A percentile compares a stretch with the other conserved stretches of the same genome.
These are phyloP conservation scores for Anguilla rostrata DNA, from an alignment of 2,113 vertebrate genomes.

Conservation along the genomic window DNA sequence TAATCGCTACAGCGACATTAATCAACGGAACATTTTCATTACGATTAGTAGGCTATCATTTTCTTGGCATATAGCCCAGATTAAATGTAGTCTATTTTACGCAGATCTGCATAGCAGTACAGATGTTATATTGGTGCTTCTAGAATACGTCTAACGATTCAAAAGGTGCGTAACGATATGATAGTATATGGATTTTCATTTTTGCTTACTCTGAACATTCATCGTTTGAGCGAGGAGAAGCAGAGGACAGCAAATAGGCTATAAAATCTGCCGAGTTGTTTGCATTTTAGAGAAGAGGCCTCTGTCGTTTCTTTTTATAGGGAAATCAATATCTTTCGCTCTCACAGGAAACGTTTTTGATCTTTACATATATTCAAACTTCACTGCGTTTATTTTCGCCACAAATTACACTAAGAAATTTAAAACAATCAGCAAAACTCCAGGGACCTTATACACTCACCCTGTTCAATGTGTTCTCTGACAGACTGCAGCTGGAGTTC, in stretches of 20 bases:
- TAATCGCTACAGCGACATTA: not conserved
- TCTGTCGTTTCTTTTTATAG: not conserved
- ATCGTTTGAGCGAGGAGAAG: not conserved
- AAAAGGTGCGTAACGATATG: not conserved
- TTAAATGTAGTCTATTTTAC: not conserved
- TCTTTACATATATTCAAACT: not conserved
- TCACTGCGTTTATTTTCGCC: not conserved
- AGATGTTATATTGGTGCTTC: not conserved
- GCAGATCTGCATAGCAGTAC: not conserved
- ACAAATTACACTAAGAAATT: not conserved
- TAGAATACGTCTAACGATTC: not conserved
- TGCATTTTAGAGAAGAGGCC: not conserved
- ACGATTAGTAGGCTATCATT: not conserved
- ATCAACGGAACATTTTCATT: not conserved
- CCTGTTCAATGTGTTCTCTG: slow-evolving; percentile 81
- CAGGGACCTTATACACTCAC: slow-evolving; percentile 67
- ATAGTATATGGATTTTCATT: not conserved
- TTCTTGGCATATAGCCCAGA: not conserved
- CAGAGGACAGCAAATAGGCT: not conserved
- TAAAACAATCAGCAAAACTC: not conserved
- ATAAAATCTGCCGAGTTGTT: not conserved
- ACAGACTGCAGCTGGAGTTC: slow-evolving; percentile 81
- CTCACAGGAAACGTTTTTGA: not conserved
- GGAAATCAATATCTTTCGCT: not conserved
- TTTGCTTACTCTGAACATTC: not conserved